phyloP scores from a whole-genome alignment of 2,113 vertebrate species.

The Tetraodon nigroviridis region DNA sequence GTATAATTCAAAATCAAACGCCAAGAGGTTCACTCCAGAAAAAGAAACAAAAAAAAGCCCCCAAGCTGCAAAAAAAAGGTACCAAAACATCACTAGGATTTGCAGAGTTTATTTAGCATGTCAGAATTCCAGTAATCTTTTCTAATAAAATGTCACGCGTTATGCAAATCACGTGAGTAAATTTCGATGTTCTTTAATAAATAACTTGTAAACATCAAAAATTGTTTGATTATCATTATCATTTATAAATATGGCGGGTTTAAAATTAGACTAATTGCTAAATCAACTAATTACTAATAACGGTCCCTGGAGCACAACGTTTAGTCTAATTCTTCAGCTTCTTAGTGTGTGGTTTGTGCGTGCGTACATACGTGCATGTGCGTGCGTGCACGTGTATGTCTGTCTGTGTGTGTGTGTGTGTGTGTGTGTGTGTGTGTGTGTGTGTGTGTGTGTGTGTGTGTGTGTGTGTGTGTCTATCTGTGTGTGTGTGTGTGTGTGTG shows the following conservation, averaged over 20 bases:
- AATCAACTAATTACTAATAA: background rate
- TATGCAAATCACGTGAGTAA: too few species aligned
- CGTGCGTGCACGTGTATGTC: background rate
- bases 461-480: background rate
- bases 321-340: background rate
- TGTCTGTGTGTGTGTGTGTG: background rate
- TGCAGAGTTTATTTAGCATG: too few species aligned
- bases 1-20: slow-evolving; percentile 20
- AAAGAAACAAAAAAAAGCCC: slow-evolving; percentile 33
- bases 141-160: too few species aligned
- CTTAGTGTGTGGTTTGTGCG: background rate
- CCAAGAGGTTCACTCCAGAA: slow-evolving; percentile 30
- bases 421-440: background rate
- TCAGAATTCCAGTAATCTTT: too few species aligned
- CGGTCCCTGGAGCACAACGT: background rate
- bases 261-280: background rate
- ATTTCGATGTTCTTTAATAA: too few species aligned
- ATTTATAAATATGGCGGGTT: background rate
- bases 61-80: background rate
- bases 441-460: background rate
- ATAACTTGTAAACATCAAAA: too few species aligned
- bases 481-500: slow-evolving; percentile 1
- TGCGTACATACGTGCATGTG: too few species aligned
- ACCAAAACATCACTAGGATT: background rate
- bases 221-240: background rate